Percentiles rank a stretch among this genome's conserved stretches.
These are phyloP conservation scores for Stercorarius parasiticus DNA, from an alignment of 2,113 vertebrate genomes.

Conservation along the genomic window DNA sequence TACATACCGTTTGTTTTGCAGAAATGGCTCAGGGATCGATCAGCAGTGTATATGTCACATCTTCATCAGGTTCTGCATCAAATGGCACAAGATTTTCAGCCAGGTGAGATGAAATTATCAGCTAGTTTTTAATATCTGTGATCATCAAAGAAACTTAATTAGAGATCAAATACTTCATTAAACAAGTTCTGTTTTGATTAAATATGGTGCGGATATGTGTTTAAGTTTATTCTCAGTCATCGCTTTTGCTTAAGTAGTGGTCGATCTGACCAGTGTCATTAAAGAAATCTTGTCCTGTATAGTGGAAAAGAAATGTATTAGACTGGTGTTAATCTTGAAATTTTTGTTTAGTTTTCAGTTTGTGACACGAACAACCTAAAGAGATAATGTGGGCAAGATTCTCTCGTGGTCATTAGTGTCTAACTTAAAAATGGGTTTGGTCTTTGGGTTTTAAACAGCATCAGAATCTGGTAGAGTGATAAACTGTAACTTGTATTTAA, in stretches of 20 bases:
- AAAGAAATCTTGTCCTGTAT: not conserved
- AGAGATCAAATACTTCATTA: not conserved
- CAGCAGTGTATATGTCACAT: constrained; percentile 88
- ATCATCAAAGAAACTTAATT: not conserved
- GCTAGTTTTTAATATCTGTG: not conserved
- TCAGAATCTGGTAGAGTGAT: not conserved
- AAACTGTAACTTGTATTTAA: not conserved
- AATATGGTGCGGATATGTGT: not conserved
- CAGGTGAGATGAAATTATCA: constrained; percentile 75
- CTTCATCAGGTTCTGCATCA: constrained; percentile 84
- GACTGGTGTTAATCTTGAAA: not conserved
- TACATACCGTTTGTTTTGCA: constrained; percentile 48
- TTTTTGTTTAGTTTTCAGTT: not conserved
- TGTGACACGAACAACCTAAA: not conserved
- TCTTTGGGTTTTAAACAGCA: not conserved
- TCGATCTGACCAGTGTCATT: not conserved
- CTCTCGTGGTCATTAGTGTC: not conserved
- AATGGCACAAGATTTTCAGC: constrained; percentile 90
- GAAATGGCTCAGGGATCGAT: constrained; percentile 99
- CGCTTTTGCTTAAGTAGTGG: not conserved
- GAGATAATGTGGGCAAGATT: not conserved
- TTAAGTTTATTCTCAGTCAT: not conserved
- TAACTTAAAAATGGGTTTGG: not conserved
- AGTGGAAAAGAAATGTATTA: not conserved
- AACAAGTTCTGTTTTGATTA: not conserved